Conservation (phyloP, 1,140 invertebrate species). For the Theocolax elegans region DNA sequence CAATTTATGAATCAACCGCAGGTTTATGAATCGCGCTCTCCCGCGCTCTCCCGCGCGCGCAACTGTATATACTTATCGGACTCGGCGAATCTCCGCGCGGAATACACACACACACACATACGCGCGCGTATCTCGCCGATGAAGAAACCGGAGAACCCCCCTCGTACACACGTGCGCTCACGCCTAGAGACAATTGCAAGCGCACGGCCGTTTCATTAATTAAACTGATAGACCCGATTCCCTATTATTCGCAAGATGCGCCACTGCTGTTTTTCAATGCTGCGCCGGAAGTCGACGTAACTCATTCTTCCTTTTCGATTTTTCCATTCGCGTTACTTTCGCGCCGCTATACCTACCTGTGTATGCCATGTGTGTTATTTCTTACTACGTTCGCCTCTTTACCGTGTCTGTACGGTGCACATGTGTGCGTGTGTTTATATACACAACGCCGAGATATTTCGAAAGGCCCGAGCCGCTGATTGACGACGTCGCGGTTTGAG, state of each 20-base stretch:
- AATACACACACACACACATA: too few species aligned
- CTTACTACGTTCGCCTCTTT: too few species aligned
- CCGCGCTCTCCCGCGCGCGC: background rate
- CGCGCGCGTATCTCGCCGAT: background rate
- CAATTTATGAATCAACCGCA: constrained; percentile 31
- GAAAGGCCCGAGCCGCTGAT: background rate
- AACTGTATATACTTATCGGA: constrained; percentile 2
- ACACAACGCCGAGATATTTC: too few species aligned
- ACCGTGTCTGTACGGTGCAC: background rate
- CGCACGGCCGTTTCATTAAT: constrained; percentile 32
- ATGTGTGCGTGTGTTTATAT: background rate
- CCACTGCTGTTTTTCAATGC: constrained; percentile 6
- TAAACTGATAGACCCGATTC: constrained; percentile 34
- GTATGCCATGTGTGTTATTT: too few species aligned
- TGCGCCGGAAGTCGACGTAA: constrained; percentile 36
- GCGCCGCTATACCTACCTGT: too few species aligned
- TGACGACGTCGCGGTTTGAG: background rate
- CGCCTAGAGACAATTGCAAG: constrained; percentile 12
- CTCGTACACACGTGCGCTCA: too few species aligned
- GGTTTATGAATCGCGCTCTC: constrained; percentile 24
- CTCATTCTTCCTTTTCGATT: constrained; percentile 14
- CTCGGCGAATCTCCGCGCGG: background rate
- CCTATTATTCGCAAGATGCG: constrained; percentile 23
- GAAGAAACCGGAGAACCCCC: too few species aligned
- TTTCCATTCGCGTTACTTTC: constrained; percentile 11